Conservation (phyloP, 1,140 invertebrate species). For the Melanaphis sacchari region DNA sequence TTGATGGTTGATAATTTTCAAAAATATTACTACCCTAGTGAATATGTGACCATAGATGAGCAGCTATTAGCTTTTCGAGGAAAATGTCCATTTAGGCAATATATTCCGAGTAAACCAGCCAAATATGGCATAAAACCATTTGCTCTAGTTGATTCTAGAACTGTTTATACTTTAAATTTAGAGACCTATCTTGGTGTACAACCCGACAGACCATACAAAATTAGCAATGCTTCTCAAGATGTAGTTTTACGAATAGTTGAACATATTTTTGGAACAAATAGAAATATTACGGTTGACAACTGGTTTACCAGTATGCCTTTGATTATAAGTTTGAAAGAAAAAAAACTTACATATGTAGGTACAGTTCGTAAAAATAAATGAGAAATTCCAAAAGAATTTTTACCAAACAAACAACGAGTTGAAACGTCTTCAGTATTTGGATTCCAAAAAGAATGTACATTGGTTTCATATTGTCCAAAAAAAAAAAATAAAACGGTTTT, state of each 20-base stretch:
- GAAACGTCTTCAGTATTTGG: constrained; percentile 42
- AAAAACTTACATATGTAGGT: constrained; percentile 60
- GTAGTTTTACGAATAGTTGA: constrained; percentile 56
- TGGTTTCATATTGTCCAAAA: constrained; percentile 58
- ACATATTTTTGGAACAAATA: constrained; percentile 60
- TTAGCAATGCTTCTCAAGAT: background rate
- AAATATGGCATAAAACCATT: constrained; percentile 66
- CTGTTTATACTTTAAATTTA: constrained; percentile 62
- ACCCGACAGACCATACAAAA: constrained; percentile 61
- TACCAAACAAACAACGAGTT: constrained; percentile 39
- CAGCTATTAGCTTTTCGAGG: constrained; percentile 63
- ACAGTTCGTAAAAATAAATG: constrained; percentile 64
- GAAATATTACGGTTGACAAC: constrained; percentile 63
- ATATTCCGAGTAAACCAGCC: constrained; percentile 59
- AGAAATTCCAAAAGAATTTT: constrained; percentile 62
- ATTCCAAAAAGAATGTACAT: constrained; percentile 49
- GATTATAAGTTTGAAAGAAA: constrained; percentile 60
- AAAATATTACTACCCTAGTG: constrained; percentile 39
- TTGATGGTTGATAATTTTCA: constrained; percentile 60
- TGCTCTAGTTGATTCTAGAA: constrained; percentile 62
- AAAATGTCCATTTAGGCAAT: constrained; percentile 63
- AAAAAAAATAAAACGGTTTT: constrained; percentile 62
- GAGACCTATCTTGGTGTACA: constrained; percentile 63
- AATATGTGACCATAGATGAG: constrained; percentile 64
- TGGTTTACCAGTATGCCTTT: constrained; percentile 62